These are phyloP conservation scores for Cantharis flavilabris DNA, from an alignment of 2,888 invertebrate species.

Conservation along the genomic window DNA sequence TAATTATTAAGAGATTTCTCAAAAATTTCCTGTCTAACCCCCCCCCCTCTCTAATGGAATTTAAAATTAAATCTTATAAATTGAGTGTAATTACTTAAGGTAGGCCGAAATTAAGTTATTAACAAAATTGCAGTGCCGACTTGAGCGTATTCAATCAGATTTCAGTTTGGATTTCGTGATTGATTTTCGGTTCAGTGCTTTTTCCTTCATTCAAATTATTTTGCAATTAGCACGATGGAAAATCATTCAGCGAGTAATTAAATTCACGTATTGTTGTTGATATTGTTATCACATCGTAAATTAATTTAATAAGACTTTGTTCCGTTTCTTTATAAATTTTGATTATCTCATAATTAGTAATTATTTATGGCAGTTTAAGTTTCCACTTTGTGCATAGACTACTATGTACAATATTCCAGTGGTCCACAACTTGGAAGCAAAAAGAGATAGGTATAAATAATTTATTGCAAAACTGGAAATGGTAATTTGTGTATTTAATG, in stretches of 20 bases:
- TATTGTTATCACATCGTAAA: not conserved
- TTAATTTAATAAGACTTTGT: not conserved
- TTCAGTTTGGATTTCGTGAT: not conserved
- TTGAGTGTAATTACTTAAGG: not conserved
- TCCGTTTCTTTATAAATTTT: not conserved
- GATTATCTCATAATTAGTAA: not conserved
- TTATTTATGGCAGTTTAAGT: not conserved
- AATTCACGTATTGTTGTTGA: not conserved
- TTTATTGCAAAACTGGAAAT: not conserved
- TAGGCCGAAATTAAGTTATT: not conserved
- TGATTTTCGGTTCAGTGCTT: not conserved
- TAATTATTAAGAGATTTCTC: too few relatives aligned
- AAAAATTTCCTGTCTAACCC: too few relatives aligned
- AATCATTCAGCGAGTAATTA: not conserved
- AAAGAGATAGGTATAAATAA: not conserved
- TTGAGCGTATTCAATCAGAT: not conserved
- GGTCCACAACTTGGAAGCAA: not conserved
- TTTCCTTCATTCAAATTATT: not conserved
- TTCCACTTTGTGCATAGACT: not conserved
- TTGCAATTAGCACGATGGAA: not conserved
- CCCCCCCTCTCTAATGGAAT: too few relatives aligned
- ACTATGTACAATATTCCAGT: not conserved
- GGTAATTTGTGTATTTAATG: not conserved
- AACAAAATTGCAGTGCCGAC: not conserved
- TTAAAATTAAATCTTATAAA: too few relatives aligned